Evolutionary conservation across 1,140 invertebrate genomes (phyloP).

Genomic region (Nasonia vitripennis): DNA sequence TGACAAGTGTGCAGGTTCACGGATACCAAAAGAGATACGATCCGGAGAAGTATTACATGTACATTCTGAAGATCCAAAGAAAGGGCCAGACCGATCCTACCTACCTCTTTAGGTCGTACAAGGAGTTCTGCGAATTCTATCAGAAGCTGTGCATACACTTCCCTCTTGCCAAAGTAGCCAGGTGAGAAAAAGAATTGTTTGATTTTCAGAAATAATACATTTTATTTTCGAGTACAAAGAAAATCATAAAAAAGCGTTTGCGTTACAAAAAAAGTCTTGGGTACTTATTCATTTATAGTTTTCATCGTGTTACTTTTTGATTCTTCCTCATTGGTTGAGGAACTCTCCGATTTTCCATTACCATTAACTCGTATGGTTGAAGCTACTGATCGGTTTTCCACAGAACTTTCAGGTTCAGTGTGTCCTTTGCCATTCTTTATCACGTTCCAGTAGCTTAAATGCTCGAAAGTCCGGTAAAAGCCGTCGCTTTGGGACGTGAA

Average conservation of each 20-base stretch:
- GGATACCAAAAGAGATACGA: constrained; percentile 96
- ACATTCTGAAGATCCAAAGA: constrained; percentile 91
- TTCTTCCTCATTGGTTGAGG: neutral
- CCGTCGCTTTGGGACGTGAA: constrained; percentile 25
- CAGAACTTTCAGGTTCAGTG: neutral
- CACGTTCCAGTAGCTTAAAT: constrained; percentile 26
- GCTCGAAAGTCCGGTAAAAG: constrained; percentile 34
- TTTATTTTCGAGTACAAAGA: neutral
- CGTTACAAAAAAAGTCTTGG: neutral
- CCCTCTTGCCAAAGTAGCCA: constrained; percentile 90
- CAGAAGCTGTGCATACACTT: constrained; percentile 95
- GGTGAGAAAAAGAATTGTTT: constrained; percentile 76
- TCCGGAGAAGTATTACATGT: constrained; percentile 99
- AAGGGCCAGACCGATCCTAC: constrained; percentile 89
- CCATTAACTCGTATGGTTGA: constrained; percentile 7
- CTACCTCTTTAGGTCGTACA: constrained; percentile 93
- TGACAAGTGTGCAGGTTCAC: constrained; percentile 90
- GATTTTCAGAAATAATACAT: neutral
- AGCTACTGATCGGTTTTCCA: neutral
- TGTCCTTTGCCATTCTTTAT: constrained; percentile 33
- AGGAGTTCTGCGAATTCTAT: constrained; percentile 97
- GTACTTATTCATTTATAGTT: neutral
- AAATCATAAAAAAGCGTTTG: neutral
- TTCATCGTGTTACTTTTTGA: neutral
- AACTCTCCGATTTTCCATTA: constrained; percentile 3